Base-by-base conservation (phyloP, 2,113 vertebrate species). In the Mormyrus iriodes region DNA sequence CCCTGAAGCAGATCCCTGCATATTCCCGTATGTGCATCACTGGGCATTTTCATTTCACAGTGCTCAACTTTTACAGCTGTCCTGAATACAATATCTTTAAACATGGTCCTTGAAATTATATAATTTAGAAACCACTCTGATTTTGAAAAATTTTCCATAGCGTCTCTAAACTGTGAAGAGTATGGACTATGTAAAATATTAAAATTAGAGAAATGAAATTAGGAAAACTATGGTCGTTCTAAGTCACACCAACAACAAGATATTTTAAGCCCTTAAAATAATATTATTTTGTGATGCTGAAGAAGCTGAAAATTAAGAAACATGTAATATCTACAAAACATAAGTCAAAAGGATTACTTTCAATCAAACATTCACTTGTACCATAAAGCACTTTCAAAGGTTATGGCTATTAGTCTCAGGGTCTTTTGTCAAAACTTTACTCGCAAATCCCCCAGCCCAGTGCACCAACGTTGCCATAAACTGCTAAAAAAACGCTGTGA, bases 1-100 rank as follows among this genome's bases (percentile, higher is more conserved):
- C 92, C 91, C 53, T 90, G 31, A 87, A 44, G 42, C 87, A 51
- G 9, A 79, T 48, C 65, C 49, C 55, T 27, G 35, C 69, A 52
- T 35, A 79, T 82, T 39, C 73, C 65, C 35, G 65, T 89, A 91
- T 84, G 92, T 92, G 94, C 94, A 93, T 93, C 93, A 92, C 89
- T 92, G 91, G 85, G 88, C 93, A 93, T 94, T 94, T 93, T 94
- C 93, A 95, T 95, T 95, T 95, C 95, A 95, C 94, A 94, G 92
- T 91, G 88, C 89, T 92, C 92, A 92, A 92, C 90, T 93, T 94
- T 95, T 93, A 95, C 88, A 84, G 35, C 79, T 85, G 76, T 58
- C 88, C 48, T 44, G 31, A 85, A 89, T 35, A 53, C 79, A 89
- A 84, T 89, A 61, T 85, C 88, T 89, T 89, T 58, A 89, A 89